Base-by-base conservation (phyloP, 2,113 vertebrate genomes). In the Strix aluco region DNA sequence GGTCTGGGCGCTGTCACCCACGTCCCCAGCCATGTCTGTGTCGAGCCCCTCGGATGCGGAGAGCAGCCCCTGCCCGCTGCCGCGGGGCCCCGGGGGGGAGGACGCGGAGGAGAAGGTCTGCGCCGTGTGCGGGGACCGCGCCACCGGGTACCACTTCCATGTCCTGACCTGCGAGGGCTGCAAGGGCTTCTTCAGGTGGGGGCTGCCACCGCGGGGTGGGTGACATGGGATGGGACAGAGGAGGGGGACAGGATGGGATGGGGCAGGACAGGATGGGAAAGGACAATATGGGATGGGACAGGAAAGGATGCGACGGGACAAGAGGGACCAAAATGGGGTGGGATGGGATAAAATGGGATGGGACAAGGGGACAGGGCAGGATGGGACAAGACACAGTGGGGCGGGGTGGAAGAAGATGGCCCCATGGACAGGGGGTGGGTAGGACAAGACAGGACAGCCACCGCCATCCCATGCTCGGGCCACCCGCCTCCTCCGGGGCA, bases 101-200 rank as follows among this genome's bases (percentile, higher is more conserved):
- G 94, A 96, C 4, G 0, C 8, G 0, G 92, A 96, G 1, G 90
- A 87, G 9, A 97, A 97, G 40, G 87, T 91, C 34, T 98, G 98
- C 4, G 92, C 88, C 3, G 98, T 98, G 18, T 98, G 98, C 0
- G 96, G 97, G 40, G 97, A 98, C 92, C 88, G 57, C 2, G 98
- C 98, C 86, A 97, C 84, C 0, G 98, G 98, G 26, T 98, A 98
- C 66, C 98, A 98, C 86, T 98, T 98, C 91, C 97, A 98, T 0
- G 98, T 93, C 73, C 95, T 98, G 94, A 99, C 99, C 94, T 99
- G 99, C 29, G 99, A 99, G 92, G 99, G 99, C 73, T 99, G 99
- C 97, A 99, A 99, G 93, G 99, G 99, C 23, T 99, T 99, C 97
- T 99, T 99, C 97, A 99, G 97, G 90, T 92, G 83, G n/a, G 83